phyloP scores from a whole-genome alignment of 2,888 invertebrate genomes.

The Caenorhabditis angaria region DNA sequence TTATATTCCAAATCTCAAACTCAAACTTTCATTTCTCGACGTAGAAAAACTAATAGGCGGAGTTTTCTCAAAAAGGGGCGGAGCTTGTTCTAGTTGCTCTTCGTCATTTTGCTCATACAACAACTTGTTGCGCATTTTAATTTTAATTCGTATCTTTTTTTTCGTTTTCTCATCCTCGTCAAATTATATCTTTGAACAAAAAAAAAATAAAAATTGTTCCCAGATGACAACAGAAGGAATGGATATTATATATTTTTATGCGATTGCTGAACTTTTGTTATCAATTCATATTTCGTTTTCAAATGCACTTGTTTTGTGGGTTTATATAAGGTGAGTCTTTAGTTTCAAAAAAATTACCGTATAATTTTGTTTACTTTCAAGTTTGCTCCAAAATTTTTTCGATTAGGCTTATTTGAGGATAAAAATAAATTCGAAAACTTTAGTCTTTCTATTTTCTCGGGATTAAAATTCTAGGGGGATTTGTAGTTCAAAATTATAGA shows the following conservation, averaged over 20 bases:
- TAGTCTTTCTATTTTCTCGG: neutral
- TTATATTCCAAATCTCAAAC: no score
- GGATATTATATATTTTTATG: conserved; percentile 54
- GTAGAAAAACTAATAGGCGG: neutral
- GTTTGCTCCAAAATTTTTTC: no score
- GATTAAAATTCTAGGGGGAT: neutral
- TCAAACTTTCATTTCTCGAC: neutral
- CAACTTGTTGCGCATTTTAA: conserved; percentile 3
- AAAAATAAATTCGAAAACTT: neutral
- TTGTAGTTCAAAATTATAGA: neutral
- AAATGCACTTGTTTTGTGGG: conserved; percentile 69
- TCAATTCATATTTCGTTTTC: conserved; percentile 67
- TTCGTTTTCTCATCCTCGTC: neutral
- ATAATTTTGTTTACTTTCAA: no score
- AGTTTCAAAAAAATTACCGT: neutral
- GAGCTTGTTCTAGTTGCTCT: neutral
- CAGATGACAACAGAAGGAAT: no score
- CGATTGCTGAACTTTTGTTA: conserved; percentile 65
- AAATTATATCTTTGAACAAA: conserved; percentile 73
- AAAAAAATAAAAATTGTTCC: no score
- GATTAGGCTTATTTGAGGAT: neutral
- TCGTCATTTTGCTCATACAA: neutral
- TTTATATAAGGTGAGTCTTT: conserved; percentile 49
- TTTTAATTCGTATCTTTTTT: neutral
- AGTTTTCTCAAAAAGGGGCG: neutral